Conservation (phyloP, 2,113 vertebrate genomes). For the Pseudopodoces humilis region DNA sequence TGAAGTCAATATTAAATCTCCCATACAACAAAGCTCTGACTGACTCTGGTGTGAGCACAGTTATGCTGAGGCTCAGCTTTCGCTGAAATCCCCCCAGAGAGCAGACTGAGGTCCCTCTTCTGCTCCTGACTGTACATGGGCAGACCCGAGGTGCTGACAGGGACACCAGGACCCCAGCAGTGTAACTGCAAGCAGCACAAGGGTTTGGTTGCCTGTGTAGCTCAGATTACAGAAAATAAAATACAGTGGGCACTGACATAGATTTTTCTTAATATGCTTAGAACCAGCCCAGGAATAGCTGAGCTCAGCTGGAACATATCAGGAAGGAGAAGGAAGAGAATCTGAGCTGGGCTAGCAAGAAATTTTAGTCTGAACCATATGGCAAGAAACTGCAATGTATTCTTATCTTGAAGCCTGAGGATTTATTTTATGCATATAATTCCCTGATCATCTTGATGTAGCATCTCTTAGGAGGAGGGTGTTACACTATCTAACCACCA, state of each 20-base stretch:
- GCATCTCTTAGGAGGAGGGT: conserved; percentile 41
- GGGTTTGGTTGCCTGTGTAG: neutral
- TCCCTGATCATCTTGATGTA: conserved; percentile 67
- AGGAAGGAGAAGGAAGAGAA: conserved; percentile 62
- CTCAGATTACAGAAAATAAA: neutral
- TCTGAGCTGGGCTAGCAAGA: conserved; percentile 58
- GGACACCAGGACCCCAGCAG: neutral
- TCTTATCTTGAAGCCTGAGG: conserved; percentile 49
- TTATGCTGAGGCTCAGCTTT: neutral
- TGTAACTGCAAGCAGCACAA: neutral
- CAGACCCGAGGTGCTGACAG: accelerated
- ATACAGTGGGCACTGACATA: neutral
- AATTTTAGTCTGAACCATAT: conserved; percentile 60
- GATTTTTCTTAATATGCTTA: conserved; percentile 10
- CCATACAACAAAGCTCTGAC: neutral
- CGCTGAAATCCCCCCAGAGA: neutral
- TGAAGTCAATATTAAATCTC: neutral
- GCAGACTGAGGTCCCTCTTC: neutral
- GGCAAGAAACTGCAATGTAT: conserved; percentile 25
- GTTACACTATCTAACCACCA: conserved; percentile 54
- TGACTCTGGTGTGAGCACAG: neutral
- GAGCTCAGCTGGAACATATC: conserved; percentile 51
- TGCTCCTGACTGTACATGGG: neutral
- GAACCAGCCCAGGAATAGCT: conserved; percentile 54
- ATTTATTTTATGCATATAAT: conserved; percentile 63